Evolutionary conservation across 2,113 vertebrate species (phyloP).

Genomic region (Pelecanus crispus): DNA sequence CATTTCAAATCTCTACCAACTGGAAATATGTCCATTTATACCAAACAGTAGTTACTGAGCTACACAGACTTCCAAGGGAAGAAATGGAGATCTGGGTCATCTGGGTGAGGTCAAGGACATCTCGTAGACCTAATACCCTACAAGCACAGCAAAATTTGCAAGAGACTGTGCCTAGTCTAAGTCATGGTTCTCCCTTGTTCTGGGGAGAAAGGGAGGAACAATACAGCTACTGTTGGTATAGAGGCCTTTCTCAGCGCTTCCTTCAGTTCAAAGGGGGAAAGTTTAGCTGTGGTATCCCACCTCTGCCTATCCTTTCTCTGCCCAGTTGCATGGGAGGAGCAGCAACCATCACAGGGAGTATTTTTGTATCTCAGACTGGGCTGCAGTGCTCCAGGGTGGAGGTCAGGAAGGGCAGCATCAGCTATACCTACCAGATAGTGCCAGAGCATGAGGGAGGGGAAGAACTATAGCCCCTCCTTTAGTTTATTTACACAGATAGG

Average conservation of each 20-base stretch:
- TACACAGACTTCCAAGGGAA: background rate
- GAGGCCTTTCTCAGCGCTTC: background rate
- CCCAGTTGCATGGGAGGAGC: background rate
- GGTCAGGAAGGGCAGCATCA: background rate
- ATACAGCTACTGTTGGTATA: background rate
- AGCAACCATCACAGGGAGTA: background rate
- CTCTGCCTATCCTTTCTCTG: background rate
- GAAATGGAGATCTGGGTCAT: background rate
- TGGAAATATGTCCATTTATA: background rate
- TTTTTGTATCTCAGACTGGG: background rate
- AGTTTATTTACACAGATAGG: background rate
- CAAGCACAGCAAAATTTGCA: background rate
- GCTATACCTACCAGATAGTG: background rate
- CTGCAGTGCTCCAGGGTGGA: background rate
- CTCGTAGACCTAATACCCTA: background rate
- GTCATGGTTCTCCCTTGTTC: background rate
- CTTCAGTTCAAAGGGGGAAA: background rate
- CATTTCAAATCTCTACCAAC: background rate
- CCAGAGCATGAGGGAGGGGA: accelerated
- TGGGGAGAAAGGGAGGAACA: background rate
- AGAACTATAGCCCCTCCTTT: background rate
- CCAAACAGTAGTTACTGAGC: background rate
- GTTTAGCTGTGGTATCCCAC: background rate
- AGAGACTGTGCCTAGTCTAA: background rate
- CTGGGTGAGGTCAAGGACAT: background rate